These are phyloP conservation scores for Cnemophilus loriae DNA, from an alignment of 2,113 vertebrate genomes.

Conservation along the genomic window DNA sequence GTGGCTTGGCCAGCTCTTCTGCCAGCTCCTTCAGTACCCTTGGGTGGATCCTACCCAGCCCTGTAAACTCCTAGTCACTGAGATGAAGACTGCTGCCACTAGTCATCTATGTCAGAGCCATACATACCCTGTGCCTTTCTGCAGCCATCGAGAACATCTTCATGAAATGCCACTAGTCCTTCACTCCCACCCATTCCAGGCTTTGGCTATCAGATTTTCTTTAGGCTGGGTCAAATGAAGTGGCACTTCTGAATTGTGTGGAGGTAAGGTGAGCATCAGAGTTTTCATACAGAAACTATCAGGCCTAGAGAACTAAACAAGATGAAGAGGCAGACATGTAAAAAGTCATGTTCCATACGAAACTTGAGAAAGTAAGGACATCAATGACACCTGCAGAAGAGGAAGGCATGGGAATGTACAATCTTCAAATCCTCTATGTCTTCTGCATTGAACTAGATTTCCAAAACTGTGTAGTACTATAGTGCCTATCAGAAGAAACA, in stretches of 20 bases:
- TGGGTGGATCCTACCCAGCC: neutral
- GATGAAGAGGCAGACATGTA: neutral
- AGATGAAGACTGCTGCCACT: neutral
- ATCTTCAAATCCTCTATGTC: neutral
- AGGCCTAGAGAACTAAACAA: neutral
- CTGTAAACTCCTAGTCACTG: neutral
- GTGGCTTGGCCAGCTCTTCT: neutral
- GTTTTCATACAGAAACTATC: neutral
- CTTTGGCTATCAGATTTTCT: neutral
- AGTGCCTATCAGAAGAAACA: neutral
- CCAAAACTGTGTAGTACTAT: neutral
- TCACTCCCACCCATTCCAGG: neutral
- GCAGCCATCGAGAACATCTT: neutral
- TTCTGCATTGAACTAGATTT: neutral
- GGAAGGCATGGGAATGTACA: neutral
- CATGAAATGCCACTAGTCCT: neutral
- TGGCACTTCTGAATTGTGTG: neutral
- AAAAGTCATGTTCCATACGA: neutral
- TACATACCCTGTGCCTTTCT: neutral
- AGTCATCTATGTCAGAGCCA: neutral
- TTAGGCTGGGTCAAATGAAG: neutral
- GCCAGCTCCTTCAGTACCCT: neutral
- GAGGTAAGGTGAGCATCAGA: neutral
- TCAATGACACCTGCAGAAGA: neutral
- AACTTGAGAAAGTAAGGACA: neutral